Base-by-base conservation (phyloP, 2,113 vertebrate species). In the Phyllostomus hastatus region DNA sequence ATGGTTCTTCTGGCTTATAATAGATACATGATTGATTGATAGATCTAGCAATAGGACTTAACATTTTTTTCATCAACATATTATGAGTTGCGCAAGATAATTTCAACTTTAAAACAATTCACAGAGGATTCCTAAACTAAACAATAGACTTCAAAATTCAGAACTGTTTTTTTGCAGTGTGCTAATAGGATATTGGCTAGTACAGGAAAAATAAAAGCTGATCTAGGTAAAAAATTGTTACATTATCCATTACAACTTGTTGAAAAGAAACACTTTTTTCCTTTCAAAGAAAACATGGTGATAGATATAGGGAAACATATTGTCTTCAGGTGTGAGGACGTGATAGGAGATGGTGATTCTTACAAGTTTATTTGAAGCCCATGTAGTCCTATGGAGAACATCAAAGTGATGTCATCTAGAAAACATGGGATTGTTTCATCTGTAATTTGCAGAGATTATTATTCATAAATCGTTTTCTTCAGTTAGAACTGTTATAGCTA, bases 251-350 rank as follows among this genome's bases (percentile, higher is more conserved):
- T 90, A 38, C 35, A 85, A 35, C 0, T 88, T 80, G 88, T 26
- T 76, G 59, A 88, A 92, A 88, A 88, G 22, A 82, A 96, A 94
- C 19, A 50, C 16, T 50, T 93, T 70, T 46, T 78, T 79, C 4
- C 20, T 89, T 94, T 83, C 10, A 70, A 78, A 89, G 66, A 76
- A 95, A 90, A 69, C 2, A 22, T 43, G 26, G 75, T 94, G 82
- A 81, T 52, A 93, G 10, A 75, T 66, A 33, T 20, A 35, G 17
- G 33, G 33, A 52, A 88, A 86, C 22, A 57, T 66, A 50, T 66
- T 66, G 33, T 54, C 57, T 81, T 33, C 16, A 31, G 82, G 4
- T 38, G 15, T 33, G 28, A 94, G 16, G 67, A 88, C 57, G 22
- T 33, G 28, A 43, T 38, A 10, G 46, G 7, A 75, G 24, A 46